Conservation (phyloP, 2,113 vertebrate genomes). For the Otis tarda region DNA sequence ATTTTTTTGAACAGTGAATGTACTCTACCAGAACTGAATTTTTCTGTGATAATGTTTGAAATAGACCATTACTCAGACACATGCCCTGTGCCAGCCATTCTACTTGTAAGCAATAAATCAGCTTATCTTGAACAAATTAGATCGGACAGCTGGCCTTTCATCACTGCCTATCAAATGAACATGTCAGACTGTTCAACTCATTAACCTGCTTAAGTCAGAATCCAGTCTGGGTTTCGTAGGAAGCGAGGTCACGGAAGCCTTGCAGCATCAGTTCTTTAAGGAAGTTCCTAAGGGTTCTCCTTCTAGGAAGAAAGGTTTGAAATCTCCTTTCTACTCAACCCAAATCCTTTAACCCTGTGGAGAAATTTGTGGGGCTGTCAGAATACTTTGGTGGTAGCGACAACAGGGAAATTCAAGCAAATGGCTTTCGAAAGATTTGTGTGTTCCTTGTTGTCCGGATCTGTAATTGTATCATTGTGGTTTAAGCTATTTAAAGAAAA, state of each 20-base stretch:
- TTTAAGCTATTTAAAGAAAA: neutral
- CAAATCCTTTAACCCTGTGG: neutral
- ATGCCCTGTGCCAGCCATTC: neutral
- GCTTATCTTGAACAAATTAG: conserved; percentile 61
- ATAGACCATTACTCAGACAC: neutral
- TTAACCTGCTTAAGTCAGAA: conserved; percentile 50
- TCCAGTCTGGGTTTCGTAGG: conserved; percentile 12
- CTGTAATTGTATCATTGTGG: neutral
- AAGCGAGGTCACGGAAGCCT: neutral
- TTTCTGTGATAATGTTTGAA: neutral
- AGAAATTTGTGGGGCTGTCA: neutral
- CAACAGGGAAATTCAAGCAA: neutral
- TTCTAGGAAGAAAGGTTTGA: neutral
- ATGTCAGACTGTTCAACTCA: conserved; percentile 47
- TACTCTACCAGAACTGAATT: neutral
- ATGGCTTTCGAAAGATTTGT: neutral
- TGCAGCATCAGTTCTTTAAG: neutral
- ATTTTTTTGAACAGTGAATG: neutral
- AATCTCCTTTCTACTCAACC: neutral
- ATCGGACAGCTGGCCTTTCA: conserved; percentile 59
- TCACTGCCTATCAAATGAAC: conserved; percentile 50
- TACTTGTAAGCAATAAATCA: conserved; percentile 64
- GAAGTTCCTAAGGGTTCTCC: neutral
- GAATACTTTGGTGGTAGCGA: neutral
- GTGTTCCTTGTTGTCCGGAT: neutral